Evolutionary conservation across 2,797 vertebrate genomes (phyloP), one percentile per base, ranked within the genome.

Genomic region (Periparus ater): DNA sequence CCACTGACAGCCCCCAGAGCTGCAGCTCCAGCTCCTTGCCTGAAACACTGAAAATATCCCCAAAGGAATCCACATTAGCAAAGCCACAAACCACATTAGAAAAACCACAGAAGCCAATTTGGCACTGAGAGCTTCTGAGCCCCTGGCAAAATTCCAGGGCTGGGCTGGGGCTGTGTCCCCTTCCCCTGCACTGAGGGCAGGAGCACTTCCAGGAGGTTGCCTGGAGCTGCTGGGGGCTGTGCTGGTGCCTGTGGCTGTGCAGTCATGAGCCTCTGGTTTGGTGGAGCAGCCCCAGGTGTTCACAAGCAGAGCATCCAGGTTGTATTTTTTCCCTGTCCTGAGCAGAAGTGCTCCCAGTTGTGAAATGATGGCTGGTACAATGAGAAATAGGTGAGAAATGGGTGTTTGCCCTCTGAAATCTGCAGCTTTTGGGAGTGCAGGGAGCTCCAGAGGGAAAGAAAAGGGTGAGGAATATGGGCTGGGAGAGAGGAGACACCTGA

Each of bases 21-120:
- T 93, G 74, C 80, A 86, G 74, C 50, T 68, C 93, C 95, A 29
- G 22, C 80, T 94, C 88, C 65, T 91, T 95, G 87, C 88, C 51
- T 45, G 76, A 94, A 72, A 75, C 62, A 60, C 70, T 91, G 95
- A 57, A 63, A 86, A 61, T 57, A 73, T 95, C 81, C 96, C 91
- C 96, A 68, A 38, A 88, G 94, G 95, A 95, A 76, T 34, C 92
- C 88, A 44, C 91, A 89, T 97, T 89, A 96, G 92, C 92, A 88
- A 91, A 96, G 88, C 96, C 96, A 94, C 96, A 96, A 95, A 96
- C 95, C 95, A 81, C 96, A 94, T 88, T 76, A 93, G 88, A 91
- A 90, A 62, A 97, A 61, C 91, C 95, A 91, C 95, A 95, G 92
- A 79, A 96, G 95, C 92, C 93, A 93, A 57, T 94, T 94, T 95